Conservation (phyloP, 1,140 invertebrate species). For the Philaenus spumarius region DNA sequence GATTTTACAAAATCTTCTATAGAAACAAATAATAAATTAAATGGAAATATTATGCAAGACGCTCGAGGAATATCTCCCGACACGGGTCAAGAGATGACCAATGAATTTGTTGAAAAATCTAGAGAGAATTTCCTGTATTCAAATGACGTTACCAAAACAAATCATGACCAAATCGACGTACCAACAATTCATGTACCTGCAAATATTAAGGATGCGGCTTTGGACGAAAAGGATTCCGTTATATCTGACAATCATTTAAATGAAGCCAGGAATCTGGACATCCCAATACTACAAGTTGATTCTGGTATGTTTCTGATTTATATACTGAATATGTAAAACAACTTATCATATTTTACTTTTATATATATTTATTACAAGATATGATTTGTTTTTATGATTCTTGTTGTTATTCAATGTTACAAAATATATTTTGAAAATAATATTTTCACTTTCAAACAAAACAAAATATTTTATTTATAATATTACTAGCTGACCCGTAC, state of each 20-base stretch:
- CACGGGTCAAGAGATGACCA: not conserved
- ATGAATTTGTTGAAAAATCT: not conserved
- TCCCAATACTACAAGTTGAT: conserved; percentile 8
- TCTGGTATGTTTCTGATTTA: conserved; percentile 1
- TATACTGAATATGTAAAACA: not conserved
- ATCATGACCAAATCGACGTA: too few relatives aligned
- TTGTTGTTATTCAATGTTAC: too few relatives aligned
- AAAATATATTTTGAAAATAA: too few relatives aligned
- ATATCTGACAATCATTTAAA: not conserved
- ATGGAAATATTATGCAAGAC: not conserved
- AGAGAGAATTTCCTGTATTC: too few relatives aligned
- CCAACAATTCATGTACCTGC: too few relatives aligned
- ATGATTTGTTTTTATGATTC: too few relatives aligned
- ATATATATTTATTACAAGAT: too few relatives aligned
- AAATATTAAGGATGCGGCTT: not conserved
- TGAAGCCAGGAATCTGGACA: not conserved
- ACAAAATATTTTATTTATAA: too few relatives aligned
- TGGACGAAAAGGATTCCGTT: not conserved
- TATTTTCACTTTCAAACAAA: too few relatives aligned
- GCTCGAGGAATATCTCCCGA: conserved; percentile 2
- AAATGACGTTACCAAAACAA: too few relatives aligned
- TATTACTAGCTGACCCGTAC: too few relatives aligned
- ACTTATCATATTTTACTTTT: too few relatives aligned
- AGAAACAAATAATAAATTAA: not conserved
- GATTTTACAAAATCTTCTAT: conserved; percentile 1